Evolutionary conservation across 2,797 vertebrate genomes (phyloP).

Genomic region (Myotis pilosus): DNA sequence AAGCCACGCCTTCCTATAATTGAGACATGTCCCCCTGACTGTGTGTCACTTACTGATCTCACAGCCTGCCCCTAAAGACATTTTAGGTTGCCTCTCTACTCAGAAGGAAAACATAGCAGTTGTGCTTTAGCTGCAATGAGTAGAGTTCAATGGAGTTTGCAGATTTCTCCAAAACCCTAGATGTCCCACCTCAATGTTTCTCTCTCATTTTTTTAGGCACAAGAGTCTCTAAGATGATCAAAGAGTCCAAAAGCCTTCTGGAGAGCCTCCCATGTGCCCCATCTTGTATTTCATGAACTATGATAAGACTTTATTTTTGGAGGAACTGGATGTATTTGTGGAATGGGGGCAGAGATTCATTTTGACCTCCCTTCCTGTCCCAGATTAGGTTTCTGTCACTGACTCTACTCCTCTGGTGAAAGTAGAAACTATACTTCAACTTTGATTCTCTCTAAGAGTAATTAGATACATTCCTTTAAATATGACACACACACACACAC

Average conservation of each 20-base stretch:
- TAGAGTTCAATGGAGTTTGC: neutral
- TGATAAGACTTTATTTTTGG: neutral
- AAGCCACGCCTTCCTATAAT: rapidly evolving
- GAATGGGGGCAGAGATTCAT: neutral
- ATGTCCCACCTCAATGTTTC: too few species aligned
- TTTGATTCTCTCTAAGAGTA: neutral
- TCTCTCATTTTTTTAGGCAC: neutral
- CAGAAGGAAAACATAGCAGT: neutral
- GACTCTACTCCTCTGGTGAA: neutral
- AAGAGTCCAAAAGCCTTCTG: neutral
- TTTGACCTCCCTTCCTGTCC: neutral
- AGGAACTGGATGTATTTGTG: neutral
- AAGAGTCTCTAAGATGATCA: neutral
- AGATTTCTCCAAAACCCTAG: neutral
- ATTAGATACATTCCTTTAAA: neutral
- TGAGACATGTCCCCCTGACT: neutral
- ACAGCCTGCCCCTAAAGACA: neutral
- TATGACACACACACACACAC: neutral
- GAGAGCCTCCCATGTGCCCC: neutral
- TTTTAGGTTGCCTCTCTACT: neutral
- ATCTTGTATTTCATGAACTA: neutral
- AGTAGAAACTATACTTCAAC: slow-evolving; percentile 6
- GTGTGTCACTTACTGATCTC: neutral
- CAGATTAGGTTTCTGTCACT: neutral
- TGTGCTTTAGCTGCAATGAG: neutral